phyloP scores from a whole-genome alignment of 1,140 invertebrate genomes.

The Drosophila yakuba region DNA sequence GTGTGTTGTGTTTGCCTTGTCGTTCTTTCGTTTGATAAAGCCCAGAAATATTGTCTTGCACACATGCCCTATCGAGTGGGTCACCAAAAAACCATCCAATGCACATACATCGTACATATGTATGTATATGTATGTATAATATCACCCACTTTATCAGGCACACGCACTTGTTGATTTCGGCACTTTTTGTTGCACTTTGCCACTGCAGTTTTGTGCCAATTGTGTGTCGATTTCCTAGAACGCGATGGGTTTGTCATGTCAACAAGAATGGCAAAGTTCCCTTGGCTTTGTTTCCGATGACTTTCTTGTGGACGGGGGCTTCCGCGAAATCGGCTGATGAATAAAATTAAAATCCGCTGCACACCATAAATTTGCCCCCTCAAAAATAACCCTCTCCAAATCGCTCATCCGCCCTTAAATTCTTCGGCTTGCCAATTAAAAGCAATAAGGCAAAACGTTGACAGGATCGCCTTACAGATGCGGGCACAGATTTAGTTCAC shows the following conservation, averaged over 20 bases:
- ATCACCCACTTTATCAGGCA: slow-evolving; percentile 20
- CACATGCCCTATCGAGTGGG: slow-evolving; percentile 32
- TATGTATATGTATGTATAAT: slow-evolving; percentile 16
- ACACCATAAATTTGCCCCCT: slow-evolving; percentile 9
- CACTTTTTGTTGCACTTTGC: slow-evolving; percentile 6
- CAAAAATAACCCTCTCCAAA: not conserved
- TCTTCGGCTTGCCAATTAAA: slow-evolving; percentile 19
- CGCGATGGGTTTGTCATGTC: slow-evolving; percentile 16
- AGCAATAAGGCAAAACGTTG: slow-evolving; percentile 10
- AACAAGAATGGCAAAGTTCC: slow-evolving; percentile 22
- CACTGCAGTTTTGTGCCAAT: not conserved
- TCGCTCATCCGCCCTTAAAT: slow-evolving; percentile 11
- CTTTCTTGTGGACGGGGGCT: slow-evolving; percentile 3
- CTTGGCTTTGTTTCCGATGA: slow-evolving; percentile 25
- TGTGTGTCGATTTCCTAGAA: slow-evolving; percentile 27
- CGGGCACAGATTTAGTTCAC: not conserved
- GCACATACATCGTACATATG: not conserved
- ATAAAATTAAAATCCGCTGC: slow-evolving; percentile 17
- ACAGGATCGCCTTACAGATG: slow-evolving; percentile 9
- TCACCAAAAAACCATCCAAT: slow-evolving; percentile 3
- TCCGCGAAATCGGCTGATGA: slow-evolving; percentile 28
- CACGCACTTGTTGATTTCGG: slow-evolving; percentile 66
- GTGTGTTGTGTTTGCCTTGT: slow-evolving; percentile 22
- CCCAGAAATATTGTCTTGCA: not conserved
- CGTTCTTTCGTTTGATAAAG: slow-evolving; percentile 19